Evolutionary conservation across 2,888 invertebrate species (phyloP).

Genomic region (Notodonta dromedarius): DNA sequence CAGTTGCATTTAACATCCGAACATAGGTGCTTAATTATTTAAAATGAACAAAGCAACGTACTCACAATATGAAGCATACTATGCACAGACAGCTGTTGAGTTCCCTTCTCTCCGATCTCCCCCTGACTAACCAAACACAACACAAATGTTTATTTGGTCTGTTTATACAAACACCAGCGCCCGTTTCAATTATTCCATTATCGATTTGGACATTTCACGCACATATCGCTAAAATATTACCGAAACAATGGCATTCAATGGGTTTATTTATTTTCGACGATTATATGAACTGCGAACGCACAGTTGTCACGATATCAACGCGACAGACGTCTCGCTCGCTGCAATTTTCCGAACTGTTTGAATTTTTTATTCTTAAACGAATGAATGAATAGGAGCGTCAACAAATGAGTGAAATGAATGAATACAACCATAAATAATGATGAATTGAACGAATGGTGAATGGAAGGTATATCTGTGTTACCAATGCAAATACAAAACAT

Average conservation of each 20-base stretch:
- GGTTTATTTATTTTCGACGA: conserved; percentile 39
- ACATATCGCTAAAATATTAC: conserved; percentile 38
- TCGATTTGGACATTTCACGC: conserved; percentile 31
- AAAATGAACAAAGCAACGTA: conserved; percentile 40
- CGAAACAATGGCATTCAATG: conserved; percentile 33
- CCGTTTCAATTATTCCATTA: conserved; percentile 30
- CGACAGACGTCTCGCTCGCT: conserved; percentile 75
- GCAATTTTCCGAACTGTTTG: conserved; percentile 45
- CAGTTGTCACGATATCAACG: conserved; percentile 68
- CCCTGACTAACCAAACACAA: conserved; percentile 69
- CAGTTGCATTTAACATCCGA: too few species aligned
- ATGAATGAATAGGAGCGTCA: conserved; percentile 12
- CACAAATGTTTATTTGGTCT: conserved; percentile 62
- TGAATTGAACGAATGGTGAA: too few species aligned
- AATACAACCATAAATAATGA: too few species aligned
- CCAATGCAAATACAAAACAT: too few species aligned
- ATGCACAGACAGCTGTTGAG: conserved; percentile 74
- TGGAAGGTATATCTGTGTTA: too few species aligned
- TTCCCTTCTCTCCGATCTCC: conserved; percentile 54
- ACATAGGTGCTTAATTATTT: too few species aligned
- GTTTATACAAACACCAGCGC: conserved; percentile 28
- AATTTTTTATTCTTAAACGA: conserved; percentile 17
- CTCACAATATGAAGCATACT: conserved; percentile 80
- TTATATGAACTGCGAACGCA: conserved; percentile 74
- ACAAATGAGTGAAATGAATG: conserved; percentile 6